Percentiles rank a stretch among this genome's conserved stretches.
phyloP scores from a whole-genome alignment of 2,113 vertebrate species.

The Boleophthalmus pectinirostris region DNA sequence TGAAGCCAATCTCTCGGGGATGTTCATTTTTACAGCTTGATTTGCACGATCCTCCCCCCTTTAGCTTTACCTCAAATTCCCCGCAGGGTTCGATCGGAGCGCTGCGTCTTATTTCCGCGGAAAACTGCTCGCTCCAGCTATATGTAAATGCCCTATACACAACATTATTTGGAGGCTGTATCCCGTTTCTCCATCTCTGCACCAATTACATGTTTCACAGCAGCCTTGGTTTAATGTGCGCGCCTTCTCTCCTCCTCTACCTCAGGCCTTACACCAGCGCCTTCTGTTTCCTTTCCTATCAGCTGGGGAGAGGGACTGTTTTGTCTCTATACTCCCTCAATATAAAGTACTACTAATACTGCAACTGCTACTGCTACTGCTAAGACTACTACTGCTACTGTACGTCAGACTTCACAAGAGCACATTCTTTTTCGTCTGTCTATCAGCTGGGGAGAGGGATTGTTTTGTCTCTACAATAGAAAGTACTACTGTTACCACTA shows the following conservation, averaged over 20 bases:
- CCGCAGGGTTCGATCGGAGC: not conserved
- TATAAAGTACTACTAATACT: too few species aligned
- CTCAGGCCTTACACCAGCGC: constrained; percentile 15
- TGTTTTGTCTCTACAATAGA: too few species aligned
- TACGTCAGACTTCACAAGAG: too few species aligned
- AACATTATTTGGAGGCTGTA: constrained; percentile 42
- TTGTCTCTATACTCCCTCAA: constrained; percentile 54
- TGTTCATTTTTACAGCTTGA: not conserved
- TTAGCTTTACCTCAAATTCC: not conserved
- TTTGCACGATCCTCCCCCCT: not conserved
- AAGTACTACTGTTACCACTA: too few species aligned
- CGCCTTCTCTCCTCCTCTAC: constrained; percentile 8
- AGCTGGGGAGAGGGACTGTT: constrained; percentile 59
- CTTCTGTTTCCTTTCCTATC: constrained; percentile 51
- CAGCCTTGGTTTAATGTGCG: constrained; percentile 58
- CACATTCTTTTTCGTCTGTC: too few species aligned
- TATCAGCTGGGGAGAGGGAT: too few species aligned
- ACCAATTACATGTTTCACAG: constrained; percentile 54
- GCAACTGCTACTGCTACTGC: too few species aligned
- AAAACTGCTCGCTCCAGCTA: constrained; percentile 10
- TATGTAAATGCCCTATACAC: constrained; percentile 5
- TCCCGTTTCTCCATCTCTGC: constrained; percentile 38
- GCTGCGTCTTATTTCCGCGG: constrained; percentile 1
- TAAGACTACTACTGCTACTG: too few species aligned
- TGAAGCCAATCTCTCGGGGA: not conserved